Percentiles rank a stretch among this genome's conserved stretches.
Conservation (phyloP, 1,140 invertebrate genomes). For the Lepidotrigona ventralis region DNA sequence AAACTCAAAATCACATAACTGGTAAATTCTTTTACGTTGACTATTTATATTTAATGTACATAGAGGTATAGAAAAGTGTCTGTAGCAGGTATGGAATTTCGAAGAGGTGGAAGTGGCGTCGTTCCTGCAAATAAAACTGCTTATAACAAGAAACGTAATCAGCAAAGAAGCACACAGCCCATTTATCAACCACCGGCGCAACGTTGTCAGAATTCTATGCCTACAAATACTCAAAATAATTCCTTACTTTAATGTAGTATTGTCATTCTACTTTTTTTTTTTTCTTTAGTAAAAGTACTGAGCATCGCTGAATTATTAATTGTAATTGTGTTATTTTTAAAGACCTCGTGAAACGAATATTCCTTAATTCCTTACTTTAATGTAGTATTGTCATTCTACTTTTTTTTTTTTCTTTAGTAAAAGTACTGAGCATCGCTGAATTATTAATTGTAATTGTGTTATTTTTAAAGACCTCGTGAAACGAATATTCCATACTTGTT, state of each 20-base stretch:
- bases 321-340: conserved; percentile 52
- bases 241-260: conserved; percentile 62
- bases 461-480: conserved; percentile 46
- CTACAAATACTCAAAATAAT: conserved; percentile 59
- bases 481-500: conserved; percentile 19
- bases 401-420: conserved; percentile 41
- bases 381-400: conserved; percentile 56
- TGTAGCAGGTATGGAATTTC: conserved; percentile 71
- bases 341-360: conserved; percentile 24
- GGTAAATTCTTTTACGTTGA: conserved; percentile 57
- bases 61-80: neutral
- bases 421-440: conserved; percentile 44
- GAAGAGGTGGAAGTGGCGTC: conserved; percentile 67
- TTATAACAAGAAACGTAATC: conserved; percentile 70
- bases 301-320: conserved; percentile 37
- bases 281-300: conserved; percentile 42
- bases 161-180: conserved; percentile 74
- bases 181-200: conserved; percentile 79
- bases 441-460: conserved; percentile 45
- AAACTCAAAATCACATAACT: conserved; percentile 71
- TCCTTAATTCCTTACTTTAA: conserved; percentile 60
- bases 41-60: neutral
- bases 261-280: conserved; percentile 31
- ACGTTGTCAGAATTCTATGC: conserved; percentile 61
- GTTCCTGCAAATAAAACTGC: conserved; percentile 57